Percentiles rank a stretch among this genome's conserved stretches.
Evolutionary conservation across 2,113 vertebrate species (phyloP).

Genomic region (Phalacrocorax brasilianus): DNA sequence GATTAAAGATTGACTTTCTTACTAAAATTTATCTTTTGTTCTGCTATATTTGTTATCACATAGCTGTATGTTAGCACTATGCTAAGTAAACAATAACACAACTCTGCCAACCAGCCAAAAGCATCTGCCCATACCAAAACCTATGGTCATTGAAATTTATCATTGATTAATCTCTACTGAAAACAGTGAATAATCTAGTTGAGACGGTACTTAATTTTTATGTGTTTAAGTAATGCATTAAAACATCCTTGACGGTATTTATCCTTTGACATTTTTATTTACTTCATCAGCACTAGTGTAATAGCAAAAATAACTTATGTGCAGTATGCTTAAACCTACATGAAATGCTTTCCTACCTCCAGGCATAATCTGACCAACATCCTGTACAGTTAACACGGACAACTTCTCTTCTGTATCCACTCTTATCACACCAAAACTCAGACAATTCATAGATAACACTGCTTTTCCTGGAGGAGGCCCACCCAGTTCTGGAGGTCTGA

Average conservation of each 20-base stretch:
- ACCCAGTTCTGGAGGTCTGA: conserved; percentile 88
- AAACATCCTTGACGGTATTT: background rate
- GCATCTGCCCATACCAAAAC: background rate
- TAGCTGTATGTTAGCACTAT: background rate
- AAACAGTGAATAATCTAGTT: background rate
- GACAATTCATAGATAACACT: conserved; percentile 90
- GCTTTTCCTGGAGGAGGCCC: conserved; percentile 91
- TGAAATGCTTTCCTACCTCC: conserved; percentile 79
- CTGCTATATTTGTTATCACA: background rate
- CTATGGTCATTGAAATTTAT: background rate
- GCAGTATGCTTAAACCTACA: background rate
- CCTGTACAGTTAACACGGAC: conserved; percentile 93
- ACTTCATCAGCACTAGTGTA: background rate
- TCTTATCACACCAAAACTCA: conserved; percentile 91
- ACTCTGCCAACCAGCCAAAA: background rate
- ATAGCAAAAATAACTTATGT: background rate
- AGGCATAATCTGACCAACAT: conserved; percentile 94
- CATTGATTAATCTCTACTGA: background rate
- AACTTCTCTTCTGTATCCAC: conserved; percentile 95
- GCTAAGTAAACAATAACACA: background rate
- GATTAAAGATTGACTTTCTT: background rate
- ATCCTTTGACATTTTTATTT: background rate
- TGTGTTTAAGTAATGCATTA: background rate
- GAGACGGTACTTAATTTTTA: background rate
- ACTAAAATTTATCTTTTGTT: background rate